Conservation (phyloP, 2,888 invertebrate genomes). For the Amiota communis region DNA sequence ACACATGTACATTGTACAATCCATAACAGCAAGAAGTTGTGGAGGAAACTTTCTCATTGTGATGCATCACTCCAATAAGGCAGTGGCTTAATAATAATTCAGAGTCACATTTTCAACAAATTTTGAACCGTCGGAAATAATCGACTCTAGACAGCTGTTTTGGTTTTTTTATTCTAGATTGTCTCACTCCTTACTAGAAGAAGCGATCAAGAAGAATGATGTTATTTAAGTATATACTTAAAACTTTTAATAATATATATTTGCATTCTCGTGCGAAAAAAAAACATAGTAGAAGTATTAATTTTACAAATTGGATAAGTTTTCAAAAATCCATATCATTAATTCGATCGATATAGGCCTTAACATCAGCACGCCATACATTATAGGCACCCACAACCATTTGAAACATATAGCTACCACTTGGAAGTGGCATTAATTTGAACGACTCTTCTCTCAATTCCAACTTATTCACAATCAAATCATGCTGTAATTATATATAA, state of each 20-base stretch:
- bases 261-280: background rate
- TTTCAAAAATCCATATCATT: background rate
- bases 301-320: no score
- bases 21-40: no score
- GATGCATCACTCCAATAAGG: no score
- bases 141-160: no score
- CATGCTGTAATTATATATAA: background rate
- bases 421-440: constrained; percentile 4
- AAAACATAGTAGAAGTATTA: no score
- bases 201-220: background rate
- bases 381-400: background rate
- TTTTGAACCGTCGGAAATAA: no score
- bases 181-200: background rate
- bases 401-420: constrained; percentile 8
- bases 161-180: no score
- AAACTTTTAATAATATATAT: background rate
- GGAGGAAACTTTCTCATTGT: no score
- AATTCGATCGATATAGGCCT: background rate
- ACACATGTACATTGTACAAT: no score
- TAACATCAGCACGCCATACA: constrained; percentile 7
- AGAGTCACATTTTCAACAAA: no score
- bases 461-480: background rate
- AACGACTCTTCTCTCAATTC: background rate
- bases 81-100: no score
- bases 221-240: no score